Base-by-base conservation (phyloP, 1,140 invertebrate species). In the Lepidostoma basale region DNA sequence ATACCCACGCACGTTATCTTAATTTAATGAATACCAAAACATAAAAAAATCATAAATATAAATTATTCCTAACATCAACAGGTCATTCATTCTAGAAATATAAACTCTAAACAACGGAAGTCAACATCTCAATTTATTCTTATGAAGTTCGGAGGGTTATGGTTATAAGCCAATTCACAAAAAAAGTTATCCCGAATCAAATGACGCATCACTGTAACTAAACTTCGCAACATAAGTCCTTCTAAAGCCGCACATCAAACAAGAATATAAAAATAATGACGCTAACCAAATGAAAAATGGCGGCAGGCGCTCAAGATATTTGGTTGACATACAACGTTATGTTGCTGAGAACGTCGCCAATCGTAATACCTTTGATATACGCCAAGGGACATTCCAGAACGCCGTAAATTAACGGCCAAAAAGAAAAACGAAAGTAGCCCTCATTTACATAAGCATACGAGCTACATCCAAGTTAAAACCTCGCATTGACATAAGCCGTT, bases 361-460 rank as follows among this genome's bases (percentile, higher is more conserved):
- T 47, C 42, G 40, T 67, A 59, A 67, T 67, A 47, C 64, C 64
- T 67, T 47, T 67, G 44, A 59, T 30, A 67, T 47, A 60, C 40
- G 8, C 54, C 60, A 8, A 47, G 10, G 25, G 18, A 16, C 16
- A 26, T 23, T 60, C 3, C 49, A 67, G 26, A 67, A 67, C 40
- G 64, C 49, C 33, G 23, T 47, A 67, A 59, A 60, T 22, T 14
- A 23, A 20, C 9, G 20, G 23, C 10, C 12, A 25, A 45, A 59
- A 28, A 22, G 2, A 25, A 16, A 44, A 33, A 12, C 18, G 16
- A 67, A 67, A 47, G 23, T 36, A 36, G 16, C 1, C 26, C n/a
- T 49, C 47, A 67, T 36, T 0, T 0, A 10, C 1, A 47, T 36
- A 3, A 28, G 12, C 22, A 16, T 49, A 59, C 22, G 25, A 28